These are phyloP conservation scores for Loriculus beryllinus DNA, from an alignment of 2,797 vertebrate genomes.

Conservation along the genomic window DNA sequence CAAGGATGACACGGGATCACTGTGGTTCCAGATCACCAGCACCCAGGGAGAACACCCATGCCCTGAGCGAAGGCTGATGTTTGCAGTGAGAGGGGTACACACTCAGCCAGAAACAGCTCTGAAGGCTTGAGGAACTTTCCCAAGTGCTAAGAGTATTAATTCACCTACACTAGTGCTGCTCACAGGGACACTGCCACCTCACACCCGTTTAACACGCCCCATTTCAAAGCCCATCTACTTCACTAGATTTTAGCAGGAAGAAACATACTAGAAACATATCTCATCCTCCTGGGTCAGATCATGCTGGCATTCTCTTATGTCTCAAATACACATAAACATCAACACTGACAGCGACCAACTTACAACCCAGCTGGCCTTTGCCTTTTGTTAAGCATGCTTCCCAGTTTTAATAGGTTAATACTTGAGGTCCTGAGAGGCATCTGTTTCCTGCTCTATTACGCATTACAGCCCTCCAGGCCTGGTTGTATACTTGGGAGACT, in stretches of 20 bases:
- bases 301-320: not conserved
- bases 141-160: not conserved
- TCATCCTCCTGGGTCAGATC: not conserved
- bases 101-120: not conserved
- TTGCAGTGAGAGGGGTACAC: accelerated
- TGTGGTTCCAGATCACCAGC: not conserved
- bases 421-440: not conserved
- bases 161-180: not conserved
- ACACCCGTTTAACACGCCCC: not conserved
- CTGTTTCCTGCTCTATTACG: not conserved
- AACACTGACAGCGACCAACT: not conserved
- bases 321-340: not conserved
- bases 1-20: not conserved
- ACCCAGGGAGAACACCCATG: not conserved
- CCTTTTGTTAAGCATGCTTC: not conserved
- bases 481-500: not conserved
- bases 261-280: not conserved
- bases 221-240: not conserved
- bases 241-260: not conserved
- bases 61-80: not conserved
- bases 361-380: not conserved
- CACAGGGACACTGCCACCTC: not conserved
- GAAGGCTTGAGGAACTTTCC: not conserved
- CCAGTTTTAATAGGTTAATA: not conserved
- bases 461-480: not conserved